A percentile compares a stretch with the other conserved stretches of the same genome.
phyloP scores from a whole-genome alignment of 2,888 invertebrate genomes.

The Leptogaster cylindrica region DNA sequence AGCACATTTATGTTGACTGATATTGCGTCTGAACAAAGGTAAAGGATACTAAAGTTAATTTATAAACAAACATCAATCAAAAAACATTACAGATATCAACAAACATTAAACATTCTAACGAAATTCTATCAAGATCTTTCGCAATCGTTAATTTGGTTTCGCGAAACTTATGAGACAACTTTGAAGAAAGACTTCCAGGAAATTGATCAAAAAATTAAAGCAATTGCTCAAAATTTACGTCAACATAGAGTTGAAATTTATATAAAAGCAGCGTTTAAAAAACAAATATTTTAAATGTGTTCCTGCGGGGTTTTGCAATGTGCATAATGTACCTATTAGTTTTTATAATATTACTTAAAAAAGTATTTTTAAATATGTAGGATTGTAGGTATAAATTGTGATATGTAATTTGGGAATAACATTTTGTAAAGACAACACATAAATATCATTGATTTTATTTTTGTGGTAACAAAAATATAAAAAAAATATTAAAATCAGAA shows the following conservation, averaged over 20 bases:
- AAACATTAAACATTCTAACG: not conserved
- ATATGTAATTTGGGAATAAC: too few species aligned
- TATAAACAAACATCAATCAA: not conserved
- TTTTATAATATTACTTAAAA: too few species aligned
- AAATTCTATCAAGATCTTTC: not conserved
- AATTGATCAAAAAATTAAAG: not conserved
- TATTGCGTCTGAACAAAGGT: slow-evolving; percentile 57
- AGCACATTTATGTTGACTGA: slow-evolving; percentile 60
- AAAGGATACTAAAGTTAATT: slow-evolving; percentile 49
- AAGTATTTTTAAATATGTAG: too few species aligned
- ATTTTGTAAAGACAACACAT: too few species aligned
- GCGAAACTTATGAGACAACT: not conserved
- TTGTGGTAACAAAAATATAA: too few species aligned
- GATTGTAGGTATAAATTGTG: too few species aligned
- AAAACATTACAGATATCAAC: not conserved
- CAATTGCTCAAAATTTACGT: not conserved
- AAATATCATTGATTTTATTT: too few species aligned
- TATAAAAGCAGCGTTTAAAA: too few species aligned
- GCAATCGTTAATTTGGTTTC: slow-evolving; percentile 2
- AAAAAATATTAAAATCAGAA: too few species aligned
- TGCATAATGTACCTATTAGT: too few species aligned
- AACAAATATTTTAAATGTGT: too few species aligned
- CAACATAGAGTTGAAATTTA: not conserved
- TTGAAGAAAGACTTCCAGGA: slow-evolving; percentile 8
- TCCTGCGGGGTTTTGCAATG: too few species aligned